Evolutionary conservation across 2,888 invertebrate species (phyloP).

Genomic region (Xestia sexstrigata): DNA sequence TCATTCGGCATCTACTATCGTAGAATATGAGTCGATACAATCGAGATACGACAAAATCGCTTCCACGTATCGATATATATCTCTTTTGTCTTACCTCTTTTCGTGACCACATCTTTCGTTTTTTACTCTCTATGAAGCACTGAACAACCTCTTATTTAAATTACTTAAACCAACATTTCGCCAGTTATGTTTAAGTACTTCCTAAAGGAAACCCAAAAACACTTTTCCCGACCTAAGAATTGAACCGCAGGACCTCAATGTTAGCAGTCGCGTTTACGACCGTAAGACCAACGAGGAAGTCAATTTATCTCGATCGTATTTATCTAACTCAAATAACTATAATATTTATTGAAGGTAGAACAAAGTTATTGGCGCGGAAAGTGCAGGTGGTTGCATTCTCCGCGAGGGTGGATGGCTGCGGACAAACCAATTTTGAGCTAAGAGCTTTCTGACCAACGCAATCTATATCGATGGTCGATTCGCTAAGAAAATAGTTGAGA

Average conservation of each 20-base stretch:
- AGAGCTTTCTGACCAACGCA: conserved; percentile 46
- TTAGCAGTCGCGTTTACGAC: background rate
- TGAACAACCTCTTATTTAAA: background rate
- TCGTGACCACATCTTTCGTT: background rate
- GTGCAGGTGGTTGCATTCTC: conserved; percentile 38
- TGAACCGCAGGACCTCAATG: background rate
- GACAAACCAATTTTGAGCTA: conserved; percentile 43
- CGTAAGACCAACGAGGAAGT: too few species aligned
- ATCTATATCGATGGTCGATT: conserved; percentile 14
- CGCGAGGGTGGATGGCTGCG: conserved; percentile 9
- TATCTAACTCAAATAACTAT: background rate
- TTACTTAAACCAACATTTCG: background rate
- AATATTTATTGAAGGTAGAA: conserved; percentile 15
- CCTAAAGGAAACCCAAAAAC: too few species aligned
- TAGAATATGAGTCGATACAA: background rate
- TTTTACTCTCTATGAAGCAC: background rate
- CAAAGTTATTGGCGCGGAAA: conserved; percentile 12
- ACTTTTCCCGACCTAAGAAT: background rate
- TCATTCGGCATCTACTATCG: background rate
- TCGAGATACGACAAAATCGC: background rate
- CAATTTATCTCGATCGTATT: conserved; percentile 11
- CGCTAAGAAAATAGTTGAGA: conserved; percentile 15
- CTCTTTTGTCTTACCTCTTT: background rate
- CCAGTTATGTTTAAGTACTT: background rate
- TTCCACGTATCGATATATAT: background rate